Base-by-base conservation (phyloP, 1,140 invertebrate species). In the Procambarus clarkii region DNA sequence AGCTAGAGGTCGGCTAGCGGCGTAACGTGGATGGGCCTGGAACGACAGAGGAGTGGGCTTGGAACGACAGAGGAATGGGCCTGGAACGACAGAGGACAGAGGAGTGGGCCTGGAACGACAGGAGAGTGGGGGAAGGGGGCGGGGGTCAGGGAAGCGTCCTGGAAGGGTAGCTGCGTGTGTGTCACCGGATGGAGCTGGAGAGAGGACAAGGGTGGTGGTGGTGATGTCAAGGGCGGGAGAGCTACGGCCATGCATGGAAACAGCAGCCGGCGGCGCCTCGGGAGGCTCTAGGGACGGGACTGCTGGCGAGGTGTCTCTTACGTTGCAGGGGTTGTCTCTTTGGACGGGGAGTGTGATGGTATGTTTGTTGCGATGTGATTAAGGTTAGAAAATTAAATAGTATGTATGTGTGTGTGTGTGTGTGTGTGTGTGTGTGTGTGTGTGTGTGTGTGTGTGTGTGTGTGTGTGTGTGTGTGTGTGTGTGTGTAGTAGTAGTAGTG, bases 21-120 rank as follows among this genome's bases (percentile, higher is more conserved):
- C 81, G 81, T 83, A 69, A 83, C 81, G 81, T 50, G 81, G 81
- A 83, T 69, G 81, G 81, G 50, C 79, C 58, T 60, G 81, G 58
- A 64, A 64, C 15, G 60, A 64, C 60, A 64, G 60, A 15, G 60
- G 50, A 54, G 50, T 54, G 50, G 81, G 50, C 79, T 50, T 60
- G 81, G 58, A 64, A 64, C 15, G 60, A 64, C 60, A 64, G 60
- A 15, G 60, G 50, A 54, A 11, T 54, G 50, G 81, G 50, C 79
- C 58, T 60, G 81, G 58, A 64, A 64, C 15, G 60, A 54, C 7
- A 54, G 50, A 11, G 50, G 50, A 1, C 50, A 11, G 13, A 15
- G 60, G 50, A 54, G 50, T 54, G 50, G 81, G 50, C 79, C 58
- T 60, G 81, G 58, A 64, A 64, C 15, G 60, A 54, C 7, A 54